Base-by-base conservation (phyloP, 2,888 invertebrate species). In the Melikaiella ostensackeni region DNA sequence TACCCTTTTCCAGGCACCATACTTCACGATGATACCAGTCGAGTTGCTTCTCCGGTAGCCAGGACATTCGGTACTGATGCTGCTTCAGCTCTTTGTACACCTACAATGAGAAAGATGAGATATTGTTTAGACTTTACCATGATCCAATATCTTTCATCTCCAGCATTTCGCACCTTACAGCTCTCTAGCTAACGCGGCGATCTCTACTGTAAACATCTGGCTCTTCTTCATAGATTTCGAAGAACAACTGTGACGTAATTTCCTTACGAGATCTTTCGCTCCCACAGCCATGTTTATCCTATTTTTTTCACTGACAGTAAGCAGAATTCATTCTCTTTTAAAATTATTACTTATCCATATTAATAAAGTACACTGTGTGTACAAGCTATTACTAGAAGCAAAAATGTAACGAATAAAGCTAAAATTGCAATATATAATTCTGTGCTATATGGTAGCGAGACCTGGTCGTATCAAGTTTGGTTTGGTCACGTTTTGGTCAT, bases 11-110 rank as follows among this genome's bases (percentile, higher is more conserved):
- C 59, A 91, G 86, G 77, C 92, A 92, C 87, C 88, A 89, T 76
- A 91, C 86, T 74, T 91, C 87, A 50, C 86, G 86, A 76, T 88
- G 85, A 81, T 92, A 92, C 92, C 92, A 92, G 75, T 88, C 86
- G 57, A 90, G 85, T 75, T 91, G 90, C 61, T 90, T 88, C 79
- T 89, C 87, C n/a, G 92, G 92, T 74, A 92, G 86, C 92, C 92
- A 92, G 76, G 88, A 88, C 87, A 91, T 89, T n/a, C 86, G 88
- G 82, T 91, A 91, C 84, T 90, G 90, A 83, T 91, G 91, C 82
- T 84, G 85, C 77, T 88, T 89, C 84, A 91, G 85, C 86, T 86
- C 88, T 87, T 89, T 89, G 82, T 89, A 89, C 83, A 91, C 89
- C 91, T 91, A 87, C 81, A 82, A 81, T 77, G 75, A 63, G 79